Conservation (phyloP, 1,140 invertebrate species). For the Caenorhabditis briggsae region DNA sequence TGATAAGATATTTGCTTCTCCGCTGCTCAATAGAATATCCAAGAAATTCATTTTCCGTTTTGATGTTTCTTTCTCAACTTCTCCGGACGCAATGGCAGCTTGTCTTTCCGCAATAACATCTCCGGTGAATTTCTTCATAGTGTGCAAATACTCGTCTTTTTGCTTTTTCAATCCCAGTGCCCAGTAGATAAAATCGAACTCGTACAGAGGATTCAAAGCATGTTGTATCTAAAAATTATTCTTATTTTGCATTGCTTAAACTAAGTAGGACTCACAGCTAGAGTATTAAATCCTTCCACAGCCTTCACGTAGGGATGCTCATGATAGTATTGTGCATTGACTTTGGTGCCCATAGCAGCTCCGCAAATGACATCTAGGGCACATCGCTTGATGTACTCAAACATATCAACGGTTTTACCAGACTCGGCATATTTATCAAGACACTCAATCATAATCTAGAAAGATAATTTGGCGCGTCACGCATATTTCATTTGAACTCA, state of each 20-base stretch:
- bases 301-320: conserved; percentile 85
- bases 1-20: conserved; percentile 83
- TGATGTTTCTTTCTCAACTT: conserved; percentile 74
- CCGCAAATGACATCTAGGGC: conserved; percentile 90
- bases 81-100: background rate
- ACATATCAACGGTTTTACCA: conserved; percentile 84
- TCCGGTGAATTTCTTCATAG: conserved; percentile 11
- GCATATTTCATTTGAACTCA: conserved; percentile 67
- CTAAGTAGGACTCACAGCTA: conserved; percentile 71
- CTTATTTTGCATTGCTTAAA: conserved; percentile 54
- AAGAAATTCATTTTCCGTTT: conserved; percentile 89
- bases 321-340: conserved; percentile 83
- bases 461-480: background rate
- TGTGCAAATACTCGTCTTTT: conserved; percentile 15
- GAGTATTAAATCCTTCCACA: conserved; percentile 81
- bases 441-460: conserved; percentile 82
- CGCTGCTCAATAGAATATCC: conserved; percentile 89
- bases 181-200: background rate
- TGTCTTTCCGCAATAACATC: conserved; percentile 45
- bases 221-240: conserved; percentile 83
- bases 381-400: conserved; percentile 85
- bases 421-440: conserved; percentile 81
- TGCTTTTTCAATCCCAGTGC: background rate
- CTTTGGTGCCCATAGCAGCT: conserved; percentile 85
- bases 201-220: background rate